These are phyloP conservation scores for Gallinago stenura DNA, from an alignment of 2,797 vertebrate species.

Conservation along the genomic window DNA sequence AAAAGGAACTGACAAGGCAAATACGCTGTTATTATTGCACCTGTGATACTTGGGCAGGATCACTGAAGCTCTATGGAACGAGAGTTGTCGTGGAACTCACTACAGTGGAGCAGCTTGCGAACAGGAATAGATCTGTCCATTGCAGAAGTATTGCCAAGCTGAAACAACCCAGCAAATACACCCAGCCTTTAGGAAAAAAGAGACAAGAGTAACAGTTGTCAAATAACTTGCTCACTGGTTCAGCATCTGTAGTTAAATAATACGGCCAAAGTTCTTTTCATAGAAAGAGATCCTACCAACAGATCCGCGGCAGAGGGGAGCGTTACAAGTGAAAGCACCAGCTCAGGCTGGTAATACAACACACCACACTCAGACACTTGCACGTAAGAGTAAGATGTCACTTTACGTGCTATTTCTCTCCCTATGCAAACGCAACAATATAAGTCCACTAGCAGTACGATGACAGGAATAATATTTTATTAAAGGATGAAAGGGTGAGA, in stretches of 20 bases:
- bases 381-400: not conserved
- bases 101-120: not conserved
- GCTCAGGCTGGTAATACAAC: not conserved
- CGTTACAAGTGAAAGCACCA: not conserved
- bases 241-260: not conserved
- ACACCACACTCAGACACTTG: not conserved
- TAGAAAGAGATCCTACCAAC: not conserved
- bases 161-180: not conserved
- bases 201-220: not conserved
- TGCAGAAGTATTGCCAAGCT: not conserved
- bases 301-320: not conserved
- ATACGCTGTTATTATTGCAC: not conserved
- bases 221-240: not conserved
- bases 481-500: not conserved
- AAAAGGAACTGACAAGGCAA: not conserved
- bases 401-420: not conserved
- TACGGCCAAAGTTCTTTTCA: not conserved
- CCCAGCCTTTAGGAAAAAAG: not conserved
- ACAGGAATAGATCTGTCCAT: not conserved
- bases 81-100: not conserved
- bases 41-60: not conserved
- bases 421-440: not conserved
- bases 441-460: not conserved
- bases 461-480: not conserved
- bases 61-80: not conserved